A percentile compares a stretch with the other conserved stretches of the same genome.
phyloP scores from a whole-genome alignment of 2,797 vertebrate genomes.

The Rousettus madagascariensis region DNA sequence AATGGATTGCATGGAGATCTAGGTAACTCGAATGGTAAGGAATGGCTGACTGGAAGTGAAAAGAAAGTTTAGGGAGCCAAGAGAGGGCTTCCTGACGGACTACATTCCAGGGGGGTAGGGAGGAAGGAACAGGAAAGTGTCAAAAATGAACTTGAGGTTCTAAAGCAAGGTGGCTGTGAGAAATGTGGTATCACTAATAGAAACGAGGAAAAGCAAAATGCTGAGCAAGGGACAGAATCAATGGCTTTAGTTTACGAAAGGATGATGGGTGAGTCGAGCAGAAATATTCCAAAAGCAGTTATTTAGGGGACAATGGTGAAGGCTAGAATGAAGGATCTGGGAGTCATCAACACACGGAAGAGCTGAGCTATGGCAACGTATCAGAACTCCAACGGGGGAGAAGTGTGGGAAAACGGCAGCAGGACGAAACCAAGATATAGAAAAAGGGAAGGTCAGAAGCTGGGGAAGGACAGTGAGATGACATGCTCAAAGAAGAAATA shows the following conservation, averaged over 20 bases:
- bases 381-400: background rate
- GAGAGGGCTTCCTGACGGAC: background rate
- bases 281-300: background rate
- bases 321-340: background rate
- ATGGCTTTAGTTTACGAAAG: background rate
- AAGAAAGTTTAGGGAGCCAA: background rate
- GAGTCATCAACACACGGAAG: background rate
- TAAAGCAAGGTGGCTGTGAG: background rate
- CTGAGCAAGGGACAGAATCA: slow-evolving; percentile 22
- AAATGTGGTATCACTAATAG: background rate
- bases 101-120: background rate
- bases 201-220: slow-evolving; percentile 6
- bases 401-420: background rate
- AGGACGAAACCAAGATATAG: background rate
- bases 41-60: background rate
- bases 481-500: background rate
- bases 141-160: background rate
- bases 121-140: background rate
- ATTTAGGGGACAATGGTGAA: background rate
- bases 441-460: background rate
- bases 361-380: background rate
- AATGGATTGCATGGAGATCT: background rate
- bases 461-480: background rate
- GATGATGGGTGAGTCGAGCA: background rate
- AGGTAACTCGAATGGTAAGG: background rate